These are phyloP conservation scores for Eclectus roratus DNA, from an alignment of 2,113 vertebrate genomes.

Conservation along the genomic window DNA sequence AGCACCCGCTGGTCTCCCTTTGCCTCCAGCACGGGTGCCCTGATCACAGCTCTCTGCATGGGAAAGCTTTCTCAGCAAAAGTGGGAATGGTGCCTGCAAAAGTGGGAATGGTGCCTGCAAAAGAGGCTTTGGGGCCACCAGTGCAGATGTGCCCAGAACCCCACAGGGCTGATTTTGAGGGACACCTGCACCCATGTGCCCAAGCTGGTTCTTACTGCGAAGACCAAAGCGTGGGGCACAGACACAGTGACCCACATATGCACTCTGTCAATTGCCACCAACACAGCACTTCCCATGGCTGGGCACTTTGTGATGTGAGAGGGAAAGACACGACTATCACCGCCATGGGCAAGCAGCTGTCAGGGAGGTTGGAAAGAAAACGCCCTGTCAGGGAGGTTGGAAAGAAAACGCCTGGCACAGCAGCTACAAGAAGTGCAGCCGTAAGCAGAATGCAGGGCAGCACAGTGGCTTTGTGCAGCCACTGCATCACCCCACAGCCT, in stretches of 20 bases:
- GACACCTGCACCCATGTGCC: fast-evolving
- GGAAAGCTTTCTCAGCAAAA: background rate
- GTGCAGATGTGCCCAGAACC: background rate
- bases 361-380: background rate
- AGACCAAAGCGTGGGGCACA: fast-evolving
- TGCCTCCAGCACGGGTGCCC: background rate
- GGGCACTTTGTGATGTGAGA: background rate
- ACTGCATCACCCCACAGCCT: background rate
- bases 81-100: fast-evolving
- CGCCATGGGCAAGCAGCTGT: background rate
- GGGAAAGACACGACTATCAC: background rate
- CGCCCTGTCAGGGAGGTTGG: background rate
- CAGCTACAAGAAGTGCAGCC: background rate
- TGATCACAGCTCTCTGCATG: fast-evolving
- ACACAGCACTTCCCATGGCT: fast-evolving
- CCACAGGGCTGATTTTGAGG: background rate
- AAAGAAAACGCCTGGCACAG: background rate
- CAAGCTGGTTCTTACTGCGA: fast-evolving
- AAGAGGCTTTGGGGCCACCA: background rate
- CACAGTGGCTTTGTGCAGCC: background rate
- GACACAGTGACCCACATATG: fast-evolving
- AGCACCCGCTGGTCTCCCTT: background rate
- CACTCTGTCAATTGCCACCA: fast-evolving
- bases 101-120: fast-evolving
- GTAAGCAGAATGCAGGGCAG: background rate